Base-by-base conservation (phyloP, 2,113 vertebrate genomes). In the Pelmatolapia mariae region DNA sequence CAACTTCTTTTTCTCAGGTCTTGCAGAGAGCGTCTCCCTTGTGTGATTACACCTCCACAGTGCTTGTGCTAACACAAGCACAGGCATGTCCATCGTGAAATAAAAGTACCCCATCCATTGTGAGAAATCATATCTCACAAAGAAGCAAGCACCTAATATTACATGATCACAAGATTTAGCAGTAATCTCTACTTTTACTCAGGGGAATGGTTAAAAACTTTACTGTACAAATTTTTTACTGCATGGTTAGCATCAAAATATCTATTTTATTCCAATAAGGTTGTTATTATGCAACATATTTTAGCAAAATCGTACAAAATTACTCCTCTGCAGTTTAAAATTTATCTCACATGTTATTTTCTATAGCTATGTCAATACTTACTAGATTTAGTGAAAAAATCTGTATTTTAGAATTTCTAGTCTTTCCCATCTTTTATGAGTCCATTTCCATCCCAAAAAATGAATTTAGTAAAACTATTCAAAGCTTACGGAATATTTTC, bases 21-120 rank as follows among this genome's bases (percentile, higher is more conserved):
- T n/a, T 57, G 38, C 61, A 56, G 33, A 73, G 24, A 36, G 54
- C 57, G 22, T 45, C 82, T 89, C 82, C 19, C 66, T 47, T 40
- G 86, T 90, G 86, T 78, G 81, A 82, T 85, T 63, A 61, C 86
- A 76, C 66, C 89, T 85, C 73, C n/a, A 59, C 82, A 81, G 66
- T 11, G 5, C 89, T 56, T 86, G 54, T 87, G 87, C 54, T 73
- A 87, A 83, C 89, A 88, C 86, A 92, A 91, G 87, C 81, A 90
- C 71, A 38, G 94, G 93, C 78, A 87, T 92, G 92, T 89, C 92
- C 81, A 31, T 78, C 0, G 12, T 26, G 31, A 80, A 50, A 10
- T 22, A 47, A 82, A 57, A 73, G 38, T 4, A 52, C 84, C 68
- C 12, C 53, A 47, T 54, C 45, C 16, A 53, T 36, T 6, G 79